These are phyloP conservation scores for Monopterus albus DNA, from an alignment of 2,113 vertebrate species.

Conservation along the genomic window DNA sequence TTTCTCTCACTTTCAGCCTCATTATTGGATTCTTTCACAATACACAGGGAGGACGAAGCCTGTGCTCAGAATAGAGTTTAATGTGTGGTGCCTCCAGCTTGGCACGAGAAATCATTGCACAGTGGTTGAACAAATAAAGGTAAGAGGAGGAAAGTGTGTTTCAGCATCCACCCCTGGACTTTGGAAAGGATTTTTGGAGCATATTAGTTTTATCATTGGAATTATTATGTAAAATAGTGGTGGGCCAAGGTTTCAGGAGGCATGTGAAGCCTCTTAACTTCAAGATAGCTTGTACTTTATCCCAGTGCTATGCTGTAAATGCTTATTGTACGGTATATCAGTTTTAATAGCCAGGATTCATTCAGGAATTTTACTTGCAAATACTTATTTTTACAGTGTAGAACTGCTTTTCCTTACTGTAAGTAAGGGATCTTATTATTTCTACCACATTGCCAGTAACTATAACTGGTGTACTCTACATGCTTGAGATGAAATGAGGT, in stretches of 20 bases:
- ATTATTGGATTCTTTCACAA: conserved; percentile 62
- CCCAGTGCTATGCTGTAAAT: neutral
- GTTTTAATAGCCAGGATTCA: neutral
- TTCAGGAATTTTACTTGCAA: no score
- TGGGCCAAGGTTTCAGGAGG: neutral
- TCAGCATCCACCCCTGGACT: conserved; percentile 24
- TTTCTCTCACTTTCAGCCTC: conserved; percentile 59
- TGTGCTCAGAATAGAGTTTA: conserved; percentile 48
- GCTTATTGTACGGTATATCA: neutral
- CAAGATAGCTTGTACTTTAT: neutral
- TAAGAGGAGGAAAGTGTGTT: conserved; percentile 27
- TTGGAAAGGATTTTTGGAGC: conserved; percentile 11
- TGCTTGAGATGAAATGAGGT: neutral
- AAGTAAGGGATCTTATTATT: no score
- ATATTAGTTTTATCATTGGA: neutral
- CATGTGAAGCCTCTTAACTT: neutral
- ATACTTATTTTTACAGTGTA: no score
- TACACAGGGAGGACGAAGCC: conserved; percentile 42
- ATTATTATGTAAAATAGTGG: conserved; percentile 20
- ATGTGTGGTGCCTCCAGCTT: conserved; percentile 50
- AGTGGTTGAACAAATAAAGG: conserved; percentile 54
- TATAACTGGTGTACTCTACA: neutral
- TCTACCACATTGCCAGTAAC: neutral
- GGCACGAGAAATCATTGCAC: conserved; percentile 55
- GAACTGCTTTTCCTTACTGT: no score